Conservation (phyloP, 2,888 invertebrate species). For the Leucophenga montana region DNA sequence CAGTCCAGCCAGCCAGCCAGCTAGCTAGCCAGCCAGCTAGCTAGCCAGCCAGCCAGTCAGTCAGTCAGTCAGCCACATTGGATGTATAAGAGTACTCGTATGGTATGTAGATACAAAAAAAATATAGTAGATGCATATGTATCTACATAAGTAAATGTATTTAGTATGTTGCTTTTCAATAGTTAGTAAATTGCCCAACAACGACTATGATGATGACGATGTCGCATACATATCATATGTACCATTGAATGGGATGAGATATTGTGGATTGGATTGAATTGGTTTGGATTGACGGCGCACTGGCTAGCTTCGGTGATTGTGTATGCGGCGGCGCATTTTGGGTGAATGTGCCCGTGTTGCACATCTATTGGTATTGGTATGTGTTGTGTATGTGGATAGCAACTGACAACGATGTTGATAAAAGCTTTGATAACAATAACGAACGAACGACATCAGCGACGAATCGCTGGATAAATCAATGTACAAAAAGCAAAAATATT, state of each 20-base stretch:
- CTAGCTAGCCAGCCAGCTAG: too few species aligned
- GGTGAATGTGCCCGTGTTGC: background rate
- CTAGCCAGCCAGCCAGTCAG: too few species aligned
- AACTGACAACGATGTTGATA: slow-evolving; percentile 4
- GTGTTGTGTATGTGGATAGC: background rate
- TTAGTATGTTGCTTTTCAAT: too few species aligned
- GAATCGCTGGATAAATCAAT: slow-evolving; percentile 12
- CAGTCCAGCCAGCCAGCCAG: too few species aligned
- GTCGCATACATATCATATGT: slow-evolving; percentile 32
- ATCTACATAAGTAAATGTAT: too few species aligned
- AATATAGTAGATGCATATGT: too few species aligned
- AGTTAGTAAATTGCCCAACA: slow-evolving; percentile 13
- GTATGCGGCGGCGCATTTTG: background rate
- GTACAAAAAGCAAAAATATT: background rate
- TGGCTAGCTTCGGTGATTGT: background rate
- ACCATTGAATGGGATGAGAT: background rate
- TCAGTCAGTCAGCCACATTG: too few species aligned
- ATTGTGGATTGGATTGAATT: too few species aligned
- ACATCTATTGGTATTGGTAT: background rate
- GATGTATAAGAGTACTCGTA: too few species aligned
- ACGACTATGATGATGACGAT: slow-evolving; percentile 36
- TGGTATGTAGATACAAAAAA: too few species aligned
- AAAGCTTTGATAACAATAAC: background rate
- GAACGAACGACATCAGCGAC: background rate
- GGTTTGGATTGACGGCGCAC: too few species aligned